Conservation (phyloP, 2,113 vertebrate genomes). For the Oryzias celebensis region DNA sequence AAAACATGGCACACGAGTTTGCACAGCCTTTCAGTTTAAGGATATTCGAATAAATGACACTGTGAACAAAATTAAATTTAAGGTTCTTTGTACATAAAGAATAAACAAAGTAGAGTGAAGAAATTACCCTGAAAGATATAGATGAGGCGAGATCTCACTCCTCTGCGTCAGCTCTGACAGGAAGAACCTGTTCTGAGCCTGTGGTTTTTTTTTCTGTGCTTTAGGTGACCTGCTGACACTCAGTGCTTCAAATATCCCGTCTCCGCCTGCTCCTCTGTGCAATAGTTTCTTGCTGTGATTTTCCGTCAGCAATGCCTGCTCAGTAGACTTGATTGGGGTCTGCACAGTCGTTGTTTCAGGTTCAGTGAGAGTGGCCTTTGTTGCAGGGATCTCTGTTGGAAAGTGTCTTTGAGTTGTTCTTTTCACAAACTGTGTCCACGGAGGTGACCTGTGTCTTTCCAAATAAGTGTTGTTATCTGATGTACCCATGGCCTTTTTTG, state of each 20-base stretch:
- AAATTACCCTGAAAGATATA: conserved; percentile 55
- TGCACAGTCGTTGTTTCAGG: conserved; percentile 13
- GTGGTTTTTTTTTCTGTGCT: conserved; percentile 9
- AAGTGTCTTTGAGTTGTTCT: conserved; percentile 38
- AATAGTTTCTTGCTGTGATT: conserved; percentile 40
- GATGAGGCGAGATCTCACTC: conserved; percentile 30
- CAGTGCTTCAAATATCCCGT: conserved; percentile 37
- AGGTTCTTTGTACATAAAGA: background rate
- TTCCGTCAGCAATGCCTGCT: conserved; percentile 3
- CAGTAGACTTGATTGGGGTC: conserved; percentile 19
- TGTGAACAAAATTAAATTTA: too few species aligned
- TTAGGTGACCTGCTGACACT: conserved; percentile 46
- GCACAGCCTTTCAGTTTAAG: too few species aligned
- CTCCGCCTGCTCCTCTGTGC: conserved; percentile 21
- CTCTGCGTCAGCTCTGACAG: conserved; percentile 21
- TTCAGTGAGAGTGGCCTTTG: conserved; percentile 40
- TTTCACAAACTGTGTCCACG: conserved; percentile 18
- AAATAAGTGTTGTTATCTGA: conserved; percentile 14
- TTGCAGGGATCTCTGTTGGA: conserved; percentile 20
- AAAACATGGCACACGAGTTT: too few species aligned
- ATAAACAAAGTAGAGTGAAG: conserved; percentile 1
- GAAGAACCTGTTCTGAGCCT: conserved; percentile 20
- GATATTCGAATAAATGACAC: too few species aligned
- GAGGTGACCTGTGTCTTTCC: conserved; percentile 14
- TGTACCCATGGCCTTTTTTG: conserved; percentile 8